Percentiles rank a stretch among this genome's conserved stretches.
phyloP scores from a whole-genome alignment of 2,797 vertebrate species.

The Aldrovandia affinis region DNA sequence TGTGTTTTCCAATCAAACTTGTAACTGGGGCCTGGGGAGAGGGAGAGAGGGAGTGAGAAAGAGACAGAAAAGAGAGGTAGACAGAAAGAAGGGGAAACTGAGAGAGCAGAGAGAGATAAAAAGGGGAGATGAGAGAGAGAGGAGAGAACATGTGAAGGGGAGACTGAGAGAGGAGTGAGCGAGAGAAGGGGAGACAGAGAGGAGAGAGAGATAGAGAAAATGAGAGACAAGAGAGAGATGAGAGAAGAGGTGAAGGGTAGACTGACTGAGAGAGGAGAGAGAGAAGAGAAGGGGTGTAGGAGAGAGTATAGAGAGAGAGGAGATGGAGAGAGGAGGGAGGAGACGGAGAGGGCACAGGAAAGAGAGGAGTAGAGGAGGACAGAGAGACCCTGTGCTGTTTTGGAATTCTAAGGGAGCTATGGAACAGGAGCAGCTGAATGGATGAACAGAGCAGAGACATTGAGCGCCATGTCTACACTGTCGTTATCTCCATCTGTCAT shows the following conservation, averaged over 20 bases:
- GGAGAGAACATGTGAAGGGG: background rate
- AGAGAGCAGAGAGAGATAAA: no score
- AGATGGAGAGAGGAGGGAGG: background rate
- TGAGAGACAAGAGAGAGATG: background rate
- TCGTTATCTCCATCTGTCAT: no score
- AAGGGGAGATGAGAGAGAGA: background rate
- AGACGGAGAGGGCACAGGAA: no score
- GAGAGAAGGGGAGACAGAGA: background rate
- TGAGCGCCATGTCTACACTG: no score
- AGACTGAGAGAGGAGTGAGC: background rate
- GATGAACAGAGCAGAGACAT: no score
- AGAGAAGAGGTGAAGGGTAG: background rate
- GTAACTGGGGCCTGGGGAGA: constrained; percentile 11
- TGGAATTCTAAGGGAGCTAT: no score
- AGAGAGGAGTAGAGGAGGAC: background rate
- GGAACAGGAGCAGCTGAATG: background rate
- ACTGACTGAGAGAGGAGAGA: no score
- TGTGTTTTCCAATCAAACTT: constrained; percentile 14
- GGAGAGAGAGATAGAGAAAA: background rate
- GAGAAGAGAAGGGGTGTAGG: background rate
- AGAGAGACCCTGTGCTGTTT: background rate
- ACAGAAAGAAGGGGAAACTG: no score
- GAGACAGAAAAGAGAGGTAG: no score
- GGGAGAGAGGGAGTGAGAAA: no score
- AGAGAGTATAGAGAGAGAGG: background rate